These are phyloP conservation scores for Amblyopsis rosae DNA, from an alignment of 2,113 vertebrate species.

Conservation along the genomic window DNA sequence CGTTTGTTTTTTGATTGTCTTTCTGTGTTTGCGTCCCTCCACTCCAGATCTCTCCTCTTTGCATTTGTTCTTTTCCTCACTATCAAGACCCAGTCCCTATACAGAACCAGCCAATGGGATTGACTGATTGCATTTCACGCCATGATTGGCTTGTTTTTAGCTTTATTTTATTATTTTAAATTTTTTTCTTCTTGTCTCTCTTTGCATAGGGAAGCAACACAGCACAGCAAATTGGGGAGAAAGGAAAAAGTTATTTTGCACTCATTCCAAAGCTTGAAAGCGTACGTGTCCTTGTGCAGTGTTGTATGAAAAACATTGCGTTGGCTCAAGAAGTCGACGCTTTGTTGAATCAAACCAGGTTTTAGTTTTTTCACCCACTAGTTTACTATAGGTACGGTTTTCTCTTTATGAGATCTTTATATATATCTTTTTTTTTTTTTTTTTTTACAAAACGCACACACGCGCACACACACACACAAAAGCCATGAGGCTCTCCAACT, in stretches of 20 bases:
- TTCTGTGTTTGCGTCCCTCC: constrained; percentile 1
- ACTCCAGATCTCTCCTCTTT: not conserved
- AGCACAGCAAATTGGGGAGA: constrained; percentile 2
- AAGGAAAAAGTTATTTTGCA: constrained; percentile 29
- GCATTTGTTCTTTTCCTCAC: too few relatives aligned
- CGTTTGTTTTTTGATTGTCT: not conserved
- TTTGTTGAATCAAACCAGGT: constrained; percentile 1
- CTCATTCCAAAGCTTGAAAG: constrained; percentile 50
- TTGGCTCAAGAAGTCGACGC: not conserved
- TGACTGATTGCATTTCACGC: constrained; percentile 40
- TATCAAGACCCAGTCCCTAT: not conserved
- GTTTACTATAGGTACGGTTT: not conserved
- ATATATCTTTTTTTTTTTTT: too few relatives aligned
- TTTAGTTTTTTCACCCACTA: not conserved
- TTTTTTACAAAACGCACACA: too few relatives aligned
- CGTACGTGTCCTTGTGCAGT: constrained; percentile 6
- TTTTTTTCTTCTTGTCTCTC: not conserved
- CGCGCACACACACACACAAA: too few relatives aligned
- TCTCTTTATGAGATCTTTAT: not conserved
- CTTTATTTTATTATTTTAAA: constrained; percentile 22
- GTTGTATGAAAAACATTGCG: constrained; percentile 1
- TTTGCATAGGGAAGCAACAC: not conserved
- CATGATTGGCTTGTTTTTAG: not conserved
- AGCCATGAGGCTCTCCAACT: not conserved
- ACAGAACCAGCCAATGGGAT: constrained; percentile 48